phyloP scores from a whole-genome alignment of 1,140 invertebrate genomes.

The Papilio dardanus region DNA sequence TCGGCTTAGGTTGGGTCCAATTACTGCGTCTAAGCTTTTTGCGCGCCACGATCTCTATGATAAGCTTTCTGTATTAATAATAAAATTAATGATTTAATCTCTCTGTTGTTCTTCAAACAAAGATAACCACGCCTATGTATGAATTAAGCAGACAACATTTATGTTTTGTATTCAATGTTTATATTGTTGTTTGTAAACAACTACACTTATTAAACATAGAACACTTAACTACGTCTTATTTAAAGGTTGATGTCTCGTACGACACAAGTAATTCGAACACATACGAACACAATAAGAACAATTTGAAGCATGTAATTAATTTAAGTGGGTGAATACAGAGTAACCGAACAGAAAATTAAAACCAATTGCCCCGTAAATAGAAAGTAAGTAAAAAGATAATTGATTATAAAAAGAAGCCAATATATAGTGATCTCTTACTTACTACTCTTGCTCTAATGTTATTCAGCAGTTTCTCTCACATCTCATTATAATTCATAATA shows the following conservation, averaged over 20 bases:
- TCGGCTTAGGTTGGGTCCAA: constrained; percentile 70
- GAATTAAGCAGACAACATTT: not conserved
- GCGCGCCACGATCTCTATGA: constrained; percentile 61
- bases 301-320: constrained; percentile 27
- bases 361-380: constrained; percentile 12
- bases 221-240: not conserved
- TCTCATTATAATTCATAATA: not conserved
- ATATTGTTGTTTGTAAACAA: not conserved
- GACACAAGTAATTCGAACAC: not conserved
- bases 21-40: constrained; percentile 76
- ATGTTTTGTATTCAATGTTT: not conserved
- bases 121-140: constrained; percentile 15
- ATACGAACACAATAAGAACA: not conserved
- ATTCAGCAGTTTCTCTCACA: not conserved
- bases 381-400: constrained; percentile 61
- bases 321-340: not conserved
- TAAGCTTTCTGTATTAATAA: constrained; percentile 69
- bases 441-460: constrained; percentile 54
- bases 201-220: not conserved
- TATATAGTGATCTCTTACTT: constrained; percentile 64
- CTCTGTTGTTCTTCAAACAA: constrained; percentile 32
- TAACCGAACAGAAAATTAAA: constrained; percentile 39
- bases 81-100: constrained; percentile 49
- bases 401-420: constrained; percentile 52
- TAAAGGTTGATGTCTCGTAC: not conserved